phyloP scores from a whole-genome alignment of 2,113 vertebrate genomes.

The Oncorhynchus clarkii region DNA sequence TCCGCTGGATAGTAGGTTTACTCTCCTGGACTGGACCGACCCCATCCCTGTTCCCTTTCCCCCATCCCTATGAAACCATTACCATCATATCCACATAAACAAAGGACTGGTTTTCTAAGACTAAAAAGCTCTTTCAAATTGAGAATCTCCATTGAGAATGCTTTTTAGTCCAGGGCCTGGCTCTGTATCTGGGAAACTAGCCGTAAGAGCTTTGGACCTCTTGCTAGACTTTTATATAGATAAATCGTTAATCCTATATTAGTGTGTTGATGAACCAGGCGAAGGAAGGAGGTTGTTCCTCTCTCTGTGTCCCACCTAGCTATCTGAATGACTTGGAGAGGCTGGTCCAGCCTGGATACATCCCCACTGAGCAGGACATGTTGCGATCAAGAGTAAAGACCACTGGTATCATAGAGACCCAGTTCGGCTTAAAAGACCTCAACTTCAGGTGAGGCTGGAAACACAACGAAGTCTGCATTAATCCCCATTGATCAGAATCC shows the following conservation, averaged over 20 bases:
- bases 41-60: not conserved
- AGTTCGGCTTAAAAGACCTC: slow-evolving; percentile 94
- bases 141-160: too few relatives aligned
- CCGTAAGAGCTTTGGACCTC: too few relatives aligned
- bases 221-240: too few relatives aligned
- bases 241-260: too few relatives aligned
- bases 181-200: slow-evolving; percentile 49
- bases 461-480: not conserved
- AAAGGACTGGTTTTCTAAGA: not conserved
- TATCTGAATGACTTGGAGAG: slow-evolving; percentile 61
- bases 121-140: too few relatives aligned
- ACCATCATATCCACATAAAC: not conserved
- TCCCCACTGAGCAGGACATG: slow-evolving; percentile 87
- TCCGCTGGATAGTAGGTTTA: slow-evolving; percentile 90
- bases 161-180: too few relatives aligned
- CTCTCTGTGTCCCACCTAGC: slow-evolving; percentile 64
- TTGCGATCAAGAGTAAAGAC: slow-evolving; percentile 96
- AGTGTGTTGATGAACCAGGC: too few relatives aligned
- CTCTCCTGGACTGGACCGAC: too few relatives aligned
- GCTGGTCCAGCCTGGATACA: not conserved
- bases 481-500: not conserved
- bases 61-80: not conserved
- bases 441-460: slow-evolving; percentile 83
- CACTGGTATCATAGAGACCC: slow-evolving; percentile 94
- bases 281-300: slow-evolving; percentile 85